A percentile compares a stretch with the other conserved stretches of the same genome.
Evolutionary conservation across 2,113 vertebrate species (phyloP).

Genomic region (Oreocharis arfaki): DNA sequence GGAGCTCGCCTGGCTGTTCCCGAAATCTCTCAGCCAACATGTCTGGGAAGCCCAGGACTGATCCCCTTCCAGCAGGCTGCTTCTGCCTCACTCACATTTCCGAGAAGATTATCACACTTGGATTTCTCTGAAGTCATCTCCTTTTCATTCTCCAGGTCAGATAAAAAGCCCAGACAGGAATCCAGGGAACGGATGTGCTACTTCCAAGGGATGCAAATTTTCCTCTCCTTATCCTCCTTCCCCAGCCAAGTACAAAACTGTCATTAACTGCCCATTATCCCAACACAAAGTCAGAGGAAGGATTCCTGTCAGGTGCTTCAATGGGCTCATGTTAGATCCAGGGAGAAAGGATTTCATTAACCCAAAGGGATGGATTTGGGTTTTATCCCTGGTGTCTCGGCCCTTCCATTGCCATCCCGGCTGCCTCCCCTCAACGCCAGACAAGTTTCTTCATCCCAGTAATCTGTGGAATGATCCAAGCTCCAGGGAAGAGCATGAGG

Average conservation of each 20-base stretch:
- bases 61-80: not conserved
- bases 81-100: not conserved
- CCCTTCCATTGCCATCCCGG: rapidly evolving
- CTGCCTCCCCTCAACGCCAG: not conserved
- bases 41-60: not conserved
- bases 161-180: not conserved
- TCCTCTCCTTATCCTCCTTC: not conserved
- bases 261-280: not conserved
- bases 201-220: not conserved
- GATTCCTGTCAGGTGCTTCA: not conserved
- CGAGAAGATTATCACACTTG: not conserved
- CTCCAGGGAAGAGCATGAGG: not conserved
- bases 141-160: not conserved
- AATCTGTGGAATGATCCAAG: not conserved
- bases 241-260: not conserved
- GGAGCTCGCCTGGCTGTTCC: not conserved
- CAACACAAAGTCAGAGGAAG: not conserved
- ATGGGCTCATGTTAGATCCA: rapidly evolving
- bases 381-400: not conserved
- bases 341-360: not conserved
- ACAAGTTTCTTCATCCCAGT: not conserved
- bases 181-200: not conserved
- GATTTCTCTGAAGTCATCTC: not conserved
- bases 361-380: not conserved
- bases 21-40: rapidly evolving